Evolutionary conservation across 1,140 invertebrate genomes (phyloP), one percentile per base, ranked within the genome.

Genomic region (Linepithema humile): DNA sequence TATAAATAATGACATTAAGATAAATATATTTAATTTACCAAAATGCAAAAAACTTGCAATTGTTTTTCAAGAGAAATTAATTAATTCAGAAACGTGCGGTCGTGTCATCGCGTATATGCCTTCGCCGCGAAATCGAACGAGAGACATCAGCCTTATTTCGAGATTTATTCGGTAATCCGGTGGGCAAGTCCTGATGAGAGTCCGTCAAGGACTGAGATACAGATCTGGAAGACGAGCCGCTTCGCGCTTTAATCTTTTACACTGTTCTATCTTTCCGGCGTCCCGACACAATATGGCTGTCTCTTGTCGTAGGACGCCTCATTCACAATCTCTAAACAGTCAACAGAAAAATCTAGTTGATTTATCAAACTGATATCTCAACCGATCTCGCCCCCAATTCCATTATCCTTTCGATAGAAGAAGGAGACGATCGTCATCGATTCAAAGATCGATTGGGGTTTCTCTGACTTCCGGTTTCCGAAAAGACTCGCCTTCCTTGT

Each of bases 211-310:
- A 15, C n/a, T 15, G 48, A 78, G 64, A 80, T 80, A 6, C 23
- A 40, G 50, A 69, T 69, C n/a, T 50, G 29, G 40, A 64, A 69
- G 35, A 59, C 78, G 69, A 48, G 23, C 26, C 17, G 1, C 29
- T 83, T 85, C 48, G 4, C 9, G 17, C 20, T 20, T 48, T 26
- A 15, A 0, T 60, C 45, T 82, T 55, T 60, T 2, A 55, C 17
- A 35, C 15, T 84, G 40, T 70, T 17, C 35, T 53, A 62, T 73
- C 5, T 43, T 55, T 69, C 62, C 40, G 45, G 62, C 67, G 83
- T 77, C 83, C 90, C 72, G 69, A 57, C 70, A 72, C 70, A 85
- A 91, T 85, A 90, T 91, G 90, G 90, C 90, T 91, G 90, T 9
- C 45, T 90, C 73, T 86, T 82, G 84, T 74, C 55, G n/a, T 84